These are phyloP conservation scores for Cinara cedri DNA, from an alignment of 2,888 invertebrate species.

Conservation along the genomic window DNA sequence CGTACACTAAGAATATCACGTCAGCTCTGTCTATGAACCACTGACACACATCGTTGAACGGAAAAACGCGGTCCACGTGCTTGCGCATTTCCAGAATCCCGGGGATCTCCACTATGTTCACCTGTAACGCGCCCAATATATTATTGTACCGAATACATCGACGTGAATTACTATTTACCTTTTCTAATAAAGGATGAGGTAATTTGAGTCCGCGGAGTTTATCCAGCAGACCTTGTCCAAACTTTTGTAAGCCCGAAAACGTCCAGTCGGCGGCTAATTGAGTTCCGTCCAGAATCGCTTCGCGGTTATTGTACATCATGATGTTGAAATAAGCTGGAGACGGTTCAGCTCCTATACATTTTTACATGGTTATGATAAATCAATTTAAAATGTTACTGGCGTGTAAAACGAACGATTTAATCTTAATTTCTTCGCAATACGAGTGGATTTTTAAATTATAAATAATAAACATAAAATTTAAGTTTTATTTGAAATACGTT, in stretches of 20 bases:
- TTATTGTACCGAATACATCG: neutral
- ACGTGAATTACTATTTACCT: conserved; percentile 67
- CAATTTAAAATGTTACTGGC: no score
- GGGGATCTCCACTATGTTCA: conserved; percentile 94
- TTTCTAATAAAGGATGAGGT: conserved; percentile 83
- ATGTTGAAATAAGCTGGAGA: conserved; percentile 93
- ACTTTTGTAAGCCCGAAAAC: conserved; percentile 91
- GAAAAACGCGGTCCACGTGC: conserved; percentile 89
- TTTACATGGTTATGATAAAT: no score
- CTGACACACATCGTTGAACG: conserved; percentile 94
- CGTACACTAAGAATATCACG: conserved; percentile 92
- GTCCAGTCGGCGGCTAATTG: conserved; percentile 95
- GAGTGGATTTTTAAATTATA: no score
- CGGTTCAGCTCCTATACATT: conserved; percentile 81
- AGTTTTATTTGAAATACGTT: no score
- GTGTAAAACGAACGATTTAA: no score
- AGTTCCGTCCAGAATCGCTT: conserved; percentile 86
- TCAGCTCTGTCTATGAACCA: conserved; percentile 97
- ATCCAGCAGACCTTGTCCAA: conserved; percentile 91
- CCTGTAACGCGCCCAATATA: conserved; percentile 66
- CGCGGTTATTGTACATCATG: conserved; percentile 84
- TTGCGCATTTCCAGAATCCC: conserved; percentile 93
- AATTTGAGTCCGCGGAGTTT: conserved; percentile 81
- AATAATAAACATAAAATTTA: no score
- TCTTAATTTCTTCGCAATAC: no score